Evolutionary conservation across 2,888 invertebrate species (phyloP).

Genomic region (Hemithea aestivaria): DNA sequence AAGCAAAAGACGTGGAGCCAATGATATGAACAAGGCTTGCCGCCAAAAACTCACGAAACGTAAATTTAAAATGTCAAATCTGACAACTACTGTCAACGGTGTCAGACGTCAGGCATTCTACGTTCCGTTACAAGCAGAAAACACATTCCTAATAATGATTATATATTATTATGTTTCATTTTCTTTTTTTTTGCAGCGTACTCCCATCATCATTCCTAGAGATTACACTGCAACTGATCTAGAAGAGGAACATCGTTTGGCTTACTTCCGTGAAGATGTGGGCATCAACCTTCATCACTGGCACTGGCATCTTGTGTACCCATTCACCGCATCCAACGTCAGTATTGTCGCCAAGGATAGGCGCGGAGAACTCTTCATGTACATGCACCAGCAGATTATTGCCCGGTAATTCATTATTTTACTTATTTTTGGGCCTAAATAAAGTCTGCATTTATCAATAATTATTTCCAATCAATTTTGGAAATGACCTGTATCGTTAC

Average conservation of each 20-base stretch:
- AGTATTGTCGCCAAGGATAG: constrained; percentile 86
- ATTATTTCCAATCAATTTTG: too few species aligned
- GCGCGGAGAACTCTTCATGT: constrained; percentile 88
- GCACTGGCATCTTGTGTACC: constrained; percentile 91
- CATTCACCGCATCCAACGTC: constrained; percentile 75
- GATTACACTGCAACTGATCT: constrained; percentile 89
- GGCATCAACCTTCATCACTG: constrained; percentile 90
- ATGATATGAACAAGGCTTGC: too few species aligned
- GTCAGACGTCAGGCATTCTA: too few species aligned
- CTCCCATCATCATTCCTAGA: constrained; percentile 84
- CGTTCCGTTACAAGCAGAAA: constrained; percentile 23
- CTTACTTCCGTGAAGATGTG: constrained; percentile 91
- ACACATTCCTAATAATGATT: neutral
- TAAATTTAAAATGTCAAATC: neutral
- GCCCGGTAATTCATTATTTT: constrained; percentile 49
- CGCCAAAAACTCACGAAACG: too few species aligned
- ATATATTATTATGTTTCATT: constrained; percentile 15
- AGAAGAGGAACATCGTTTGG: constrained; percentile 88
- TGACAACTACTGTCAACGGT: neutral
- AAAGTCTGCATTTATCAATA: constrained; percentile 1
- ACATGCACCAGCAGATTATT: constrained; percentile 83
- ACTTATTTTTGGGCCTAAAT: too few species aligned
- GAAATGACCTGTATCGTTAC: too few species aligned
- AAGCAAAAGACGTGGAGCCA: too few species aligned
- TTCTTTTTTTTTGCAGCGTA: constrained; percentile 56